Conservation (phyloP, 2,797 vertebrate genomes). For the Pipistrellus kuhlii region DNA sequence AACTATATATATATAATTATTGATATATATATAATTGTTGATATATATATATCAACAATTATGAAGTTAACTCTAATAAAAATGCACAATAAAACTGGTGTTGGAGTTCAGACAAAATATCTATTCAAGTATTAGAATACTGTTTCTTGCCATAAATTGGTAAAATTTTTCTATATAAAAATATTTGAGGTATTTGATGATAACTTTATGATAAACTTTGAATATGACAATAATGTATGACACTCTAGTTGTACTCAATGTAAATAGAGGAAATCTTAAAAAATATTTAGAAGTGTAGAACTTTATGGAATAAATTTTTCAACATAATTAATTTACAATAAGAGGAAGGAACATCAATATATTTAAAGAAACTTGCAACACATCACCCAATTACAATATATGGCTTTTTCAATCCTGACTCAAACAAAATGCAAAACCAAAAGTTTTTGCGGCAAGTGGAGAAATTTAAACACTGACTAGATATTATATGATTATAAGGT, state of each 20-base stretch:
- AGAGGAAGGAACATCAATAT: neutral
- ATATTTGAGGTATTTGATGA: neutral
- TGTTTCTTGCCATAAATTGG: neutral
- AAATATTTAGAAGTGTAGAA: neutral
- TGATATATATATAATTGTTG: too few species aligned
- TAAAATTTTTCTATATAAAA: neutral
- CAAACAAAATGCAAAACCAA: neutral
- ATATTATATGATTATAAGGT: neutral
- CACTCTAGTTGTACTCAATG: neutral
- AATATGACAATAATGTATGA: neutral
- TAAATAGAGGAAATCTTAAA: neutral
- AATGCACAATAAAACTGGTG: neutral
- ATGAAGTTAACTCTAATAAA: slow-evolving; percentile 29
- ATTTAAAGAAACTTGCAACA: neutral
- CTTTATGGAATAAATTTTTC: neutral
- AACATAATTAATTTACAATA: neutral
- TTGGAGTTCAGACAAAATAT: neutral
- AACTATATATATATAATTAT: neutral
- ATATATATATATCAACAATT: neutral
- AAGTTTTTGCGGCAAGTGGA: neutral
- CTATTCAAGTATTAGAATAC: neutral
- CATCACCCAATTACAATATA: neutral
- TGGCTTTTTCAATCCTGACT: neutral
- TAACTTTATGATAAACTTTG: neutral
- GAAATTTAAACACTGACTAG: neutral